Evolutionary conservation across 2,113 vertebrate species (phyloP).

Genomic region (Montifringilla adamsi): DNA sequence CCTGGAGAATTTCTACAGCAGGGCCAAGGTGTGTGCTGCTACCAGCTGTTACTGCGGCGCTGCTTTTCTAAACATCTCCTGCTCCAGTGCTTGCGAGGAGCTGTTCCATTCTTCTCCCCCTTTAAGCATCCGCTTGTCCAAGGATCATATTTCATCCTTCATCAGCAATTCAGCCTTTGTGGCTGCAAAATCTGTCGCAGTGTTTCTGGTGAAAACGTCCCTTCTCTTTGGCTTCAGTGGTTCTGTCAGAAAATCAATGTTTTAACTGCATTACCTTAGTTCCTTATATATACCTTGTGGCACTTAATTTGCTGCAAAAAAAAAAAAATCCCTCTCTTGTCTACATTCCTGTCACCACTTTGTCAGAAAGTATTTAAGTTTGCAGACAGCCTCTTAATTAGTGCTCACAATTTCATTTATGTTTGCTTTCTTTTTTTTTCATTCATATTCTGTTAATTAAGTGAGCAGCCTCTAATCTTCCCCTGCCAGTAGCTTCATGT

Average conservation of each 20-base stretch:
- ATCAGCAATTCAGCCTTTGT: slow-evolving; percentile 40
- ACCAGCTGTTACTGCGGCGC: slow-evolving; percentile 59
- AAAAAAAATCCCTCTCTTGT: slow-evolving; percentile 73
- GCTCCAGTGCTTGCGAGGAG: slow-evolving; percentile 47
- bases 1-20: slow-evolving; percentile 82
- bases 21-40: slow-evolving; percentile 82
- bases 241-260: slow-evolving; percentile 71
- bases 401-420: slow-evolving; percentile 95
- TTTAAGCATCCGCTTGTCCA: slow-evolving; percentile 19
- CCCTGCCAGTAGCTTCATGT: slow-evolving; percentile 97
- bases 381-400: slow-evolving; percentile 94
- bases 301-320: slow-evolving; percentile 74
- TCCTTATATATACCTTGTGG: slow-evolving; percentile 71
- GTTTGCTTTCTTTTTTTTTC: slow-evolving; percentile 87
- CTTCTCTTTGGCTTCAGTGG: slow-evolving; percentile 35
- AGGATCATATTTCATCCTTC: slow-evolving; percentile 63
- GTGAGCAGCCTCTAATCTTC: slow-evolving; percentile 94
- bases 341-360: slow-evolving; percentile 83
- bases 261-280: slow-evolving; percentile 67
- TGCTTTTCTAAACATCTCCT: slow-evolving; percentile 59
- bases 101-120: slow-evolving; percentile 4
- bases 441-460: slow-evolving; percentile 99
- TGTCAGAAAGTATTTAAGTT: slow-evolving; percentile 92
- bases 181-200: slow-evolving; percentile 54
- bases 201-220: slow-evolving; percentile 52